Conservation (phyloP, 1,140 invertebrate species). For the Zaprionus camerounensis region DNA sequence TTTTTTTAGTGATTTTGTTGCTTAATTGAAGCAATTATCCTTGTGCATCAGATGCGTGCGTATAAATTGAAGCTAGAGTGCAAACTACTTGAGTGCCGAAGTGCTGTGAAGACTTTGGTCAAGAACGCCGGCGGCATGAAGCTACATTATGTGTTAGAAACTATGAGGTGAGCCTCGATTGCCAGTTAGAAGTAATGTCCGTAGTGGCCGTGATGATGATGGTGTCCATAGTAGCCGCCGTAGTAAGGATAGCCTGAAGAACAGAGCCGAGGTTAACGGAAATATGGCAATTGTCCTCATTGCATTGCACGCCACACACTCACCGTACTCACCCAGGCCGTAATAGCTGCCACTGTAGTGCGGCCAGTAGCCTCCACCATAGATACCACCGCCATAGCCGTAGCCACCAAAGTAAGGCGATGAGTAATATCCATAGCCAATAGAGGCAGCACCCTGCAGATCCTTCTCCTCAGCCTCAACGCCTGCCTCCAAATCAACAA, state of each 20-base stretch:
- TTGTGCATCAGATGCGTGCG: slow-evolving; percentile 48
- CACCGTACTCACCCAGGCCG: slow-evolving; percentile 62
- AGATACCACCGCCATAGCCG: slow-evolving; percentile 57
- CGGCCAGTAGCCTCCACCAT: slow-evolving; percentile 60
- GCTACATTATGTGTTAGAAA: slow-evolving; percentile 16
- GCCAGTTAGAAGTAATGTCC: slow-evolving; percentile 70
- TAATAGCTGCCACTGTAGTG: slow-evolving; percentile 65
- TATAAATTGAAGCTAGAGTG: slow-evolving; percentile 55
- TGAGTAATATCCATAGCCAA: slow-evolving; percentile 76
- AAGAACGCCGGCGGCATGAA: slow-evolving; percentile 46
- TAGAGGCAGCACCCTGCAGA: slow-evolving; percentile 69
- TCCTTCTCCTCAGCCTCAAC: slow-evolving; percentile 71
- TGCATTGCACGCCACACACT: background rate
- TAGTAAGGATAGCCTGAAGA: slow-evolving; percentile 78
- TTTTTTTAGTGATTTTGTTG: slow-evolving; percentile 67
- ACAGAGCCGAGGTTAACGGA: background rate
- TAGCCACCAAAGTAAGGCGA: slow-evolving; percentile 71
- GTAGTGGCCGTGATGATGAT: slow-evolving; percentile 74
- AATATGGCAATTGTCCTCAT: background rate
- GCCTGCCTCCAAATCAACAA: slow-evolving; percentile 58
- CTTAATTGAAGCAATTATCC: slow-evolving; percentile 80
- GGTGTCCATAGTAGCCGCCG: slow-evolving; percentile 76
- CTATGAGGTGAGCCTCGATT: background rate
- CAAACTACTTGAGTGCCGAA: slow-evolving; percentile 31
- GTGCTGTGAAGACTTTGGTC: slow-evolving; percentile 40